Evolutionary conservation across 2,113 vertebrate genomes (phyloP).

Genomic region (Aptenodytes patagonicus): DNA sequence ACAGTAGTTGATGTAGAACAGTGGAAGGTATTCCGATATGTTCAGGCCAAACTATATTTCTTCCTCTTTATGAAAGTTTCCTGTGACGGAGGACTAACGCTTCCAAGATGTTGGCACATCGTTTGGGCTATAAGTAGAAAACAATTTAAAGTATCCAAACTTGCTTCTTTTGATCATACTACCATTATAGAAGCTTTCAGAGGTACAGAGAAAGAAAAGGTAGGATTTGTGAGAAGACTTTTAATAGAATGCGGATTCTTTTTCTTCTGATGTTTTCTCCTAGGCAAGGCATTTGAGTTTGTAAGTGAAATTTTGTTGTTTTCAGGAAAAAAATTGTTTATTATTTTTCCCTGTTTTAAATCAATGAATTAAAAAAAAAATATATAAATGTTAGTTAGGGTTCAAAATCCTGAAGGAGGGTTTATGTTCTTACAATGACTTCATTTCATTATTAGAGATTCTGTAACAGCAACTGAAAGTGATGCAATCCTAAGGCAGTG

Average conservation of each 20-base stretch:
- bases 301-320: neutral
- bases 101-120: neutral
- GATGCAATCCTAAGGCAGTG: neutral
- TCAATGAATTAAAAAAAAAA: neutral
- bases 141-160: neutral
- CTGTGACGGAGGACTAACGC: neutral
- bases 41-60: neutral
- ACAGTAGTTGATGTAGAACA: neutral
- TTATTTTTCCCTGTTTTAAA: neutral
- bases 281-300: neutral
- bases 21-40: neutral
- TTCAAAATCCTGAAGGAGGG: neutral
- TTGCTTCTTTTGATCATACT: neutral
- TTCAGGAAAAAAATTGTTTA: neutral
- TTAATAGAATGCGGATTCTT: neutral
- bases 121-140: neutral
- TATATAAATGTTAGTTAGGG: neutral
- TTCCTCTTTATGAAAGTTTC: neutral
- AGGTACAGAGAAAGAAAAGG: neutral
- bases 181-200: neutral
- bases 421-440: neutral
- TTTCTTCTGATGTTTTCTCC: neutral
- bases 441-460: neutral
- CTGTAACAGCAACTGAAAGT: neutral
- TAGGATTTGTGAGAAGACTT: neutral